These are phyloP conservation scores for Myocastor coypus DNA, from an alignment of 2,113 vertebrate species.

Conservation along the genomic window DNA sequence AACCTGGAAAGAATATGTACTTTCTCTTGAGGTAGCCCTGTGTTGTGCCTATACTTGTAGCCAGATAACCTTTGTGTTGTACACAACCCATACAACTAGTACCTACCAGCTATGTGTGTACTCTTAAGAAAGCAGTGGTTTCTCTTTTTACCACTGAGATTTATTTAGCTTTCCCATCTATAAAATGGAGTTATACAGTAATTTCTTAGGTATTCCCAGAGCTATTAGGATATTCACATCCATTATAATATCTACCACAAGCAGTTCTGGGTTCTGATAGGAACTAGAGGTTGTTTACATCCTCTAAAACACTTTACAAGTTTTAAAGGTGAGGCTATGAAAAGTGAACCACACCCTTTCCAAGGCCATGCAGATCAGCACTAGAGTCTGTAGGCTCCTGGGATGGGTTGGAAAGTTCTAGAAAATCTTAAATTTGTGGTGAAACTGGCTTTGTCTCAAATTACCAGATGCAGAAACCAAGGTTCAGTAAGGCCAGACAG, in stretches of 20 bases:
- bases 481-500: background rate
- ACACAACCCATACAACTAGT: background rate
- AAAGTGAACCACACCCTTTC: background rate
- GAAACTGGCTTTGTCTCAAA: background rate
- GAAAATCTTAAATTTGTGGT: background rate
- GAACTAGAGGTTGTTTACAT: background rate
- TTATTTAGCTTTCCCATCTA: background rate
- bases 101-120: rapidly evolving
- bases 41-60: background rate
- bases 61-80: background rate
- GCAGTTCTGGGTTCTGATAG: background rate
- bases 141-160: background rate
- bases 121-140: background rate
- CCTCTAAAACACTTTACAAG: background rate
- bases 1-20: background rate
- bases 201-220: background rate
- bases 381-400: background rate
- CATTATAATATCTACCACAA: background rate
- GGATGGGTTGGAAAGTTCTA: background rate
- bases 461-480: background rate
- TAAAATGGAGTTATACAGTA: background rate
- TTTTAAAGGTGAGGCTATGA: background rate
- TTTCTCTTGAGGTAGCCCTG: background rate
- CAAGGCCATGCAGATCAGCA: background rate
- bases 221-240: background rate